Evolutionary conservation across 2,797 vertebrate genomes (phyloP).

Genomic region (Sebastes variabilis): DNA sequence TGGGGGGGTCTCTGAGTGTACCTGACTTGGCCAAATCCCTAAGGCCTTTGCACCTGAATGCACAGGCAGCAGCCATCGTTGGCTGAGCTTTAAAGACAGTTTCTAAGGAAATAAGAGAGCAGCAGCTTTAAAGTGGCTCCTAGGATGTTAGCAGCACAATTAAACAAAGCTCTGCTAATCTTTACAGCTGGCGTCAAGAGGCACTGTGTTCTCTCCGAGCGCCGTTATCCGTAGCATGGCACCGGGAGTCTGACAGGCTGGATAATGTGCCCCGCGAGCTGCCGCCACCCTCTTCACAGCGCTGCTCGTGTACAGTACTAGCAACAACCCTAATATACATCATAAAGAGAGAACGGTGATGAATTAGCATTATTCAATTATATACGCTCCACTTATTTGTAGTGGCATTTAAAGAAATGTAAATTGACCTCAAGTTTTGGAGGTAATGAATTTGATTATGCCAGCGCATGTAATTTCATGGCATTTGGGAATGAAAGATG

Average conservation of each 20-base stretch:
- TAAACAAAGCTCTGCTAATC: conserved; percentile 81
- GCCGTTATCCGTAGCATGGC: conserved; percentile 40
- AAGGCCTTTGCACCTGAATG: conserved; percentile 51
- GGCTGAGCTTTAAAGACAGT: conserved; percentile 66
- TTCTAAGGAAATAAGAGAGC: conserved; percentile 44
- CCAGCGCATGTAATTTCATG: conserved; percentile 67
- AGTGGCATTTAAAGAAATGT: conserved; percentile 71
- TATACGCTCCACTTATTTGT: conserved; percentile 65
- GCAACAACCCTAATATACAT: conserved; percentile 37
- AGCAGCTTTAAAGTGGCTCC: conserved; percentile 62
- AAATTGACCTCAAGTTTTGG: conserved; percentile 69
- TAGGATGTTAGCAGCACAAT: conserved; percentile 70
- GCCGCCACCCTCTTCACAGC: conserved; percentile 34
- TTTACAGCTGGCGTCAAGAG: conserved; percentile 72
- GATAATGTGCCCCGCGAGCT: conserved; percentile 63
- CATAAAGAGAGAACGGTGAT: conserved; percentile 47
- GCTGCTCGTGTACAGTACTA: conserved; percentile 19
- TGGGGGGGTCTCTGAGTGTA: background rate
- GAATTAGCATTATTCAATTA: conserved; percentile 77
- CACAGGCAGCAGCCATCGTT: conserved; percentile 41
- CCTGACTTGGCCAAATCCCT: conserved; percentile 52
- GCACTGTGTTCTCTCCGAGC: conserved; percentile 54
- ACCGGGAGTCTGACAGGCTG: conserved; percentile 58
- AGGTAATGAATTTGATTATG: conserved; percentile 74
- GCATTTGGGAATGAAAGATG: conserved; percentile 64